Base-by-base conservation (phyloP, 2,113 vertebrate genomes). In the Atractosteus spatula region DNA sequence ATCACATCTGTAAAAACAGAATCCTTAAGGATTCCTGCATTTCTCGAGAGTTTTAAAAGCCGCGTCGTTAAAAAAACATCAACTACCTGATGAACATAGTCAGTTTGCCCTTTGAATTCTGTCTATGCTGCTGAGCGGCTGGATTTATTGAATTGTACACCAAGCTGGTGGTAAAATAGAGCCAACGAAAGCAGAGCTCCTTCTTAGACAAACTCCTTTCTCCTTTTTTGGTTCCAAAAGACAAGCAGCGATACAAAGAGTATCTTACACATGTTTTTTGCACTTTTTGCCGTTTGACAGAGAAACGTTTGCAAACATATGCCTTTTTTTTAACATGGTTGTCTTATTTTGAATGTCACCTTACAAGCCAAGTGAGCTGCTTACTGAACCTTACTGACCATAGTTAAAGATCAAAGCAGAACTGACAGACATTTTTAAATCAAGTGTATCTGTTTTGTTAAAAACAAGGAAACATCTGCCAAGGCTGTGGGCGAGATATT, bases 371-470 rank as follows among this genome's bases (percentile, higher is more conserved):
- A 16, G 17, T 43, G 29, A 29, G 29, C 29, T 65, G 62, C 62
- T 41, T 65, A 65, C 16, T 65, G 62, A 65, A 65, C 29, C 62
- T 43, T 41, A 65, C 8, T 13, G 16, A 43, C 62, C 62, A 43
- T 29, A 29, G 29, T 29, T 29, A 65, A 29, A 41, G 62, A 65
- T 11, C 62, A 43, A 41, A 29, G 3, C 62, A 65, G 17, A 65
- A 43, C 62, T 65, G 62, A 65, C 62, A 65, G 41, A 65, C 41
- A 43, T 29, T 43, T 65, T 29, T 65, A 65, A 41, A 41, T 65
- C 62, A 65, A 65, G 62, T 12, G 41, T 41, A 65, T 11, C 29
- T 43, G 62, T 16, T 13, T n/a, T n/a, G 61, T 29, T 8, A 29
- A 62, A 29, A 29, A 62, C 29, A 29, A 29, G 29, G 29, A 62